Percentiles rank a stretch among this genome's conserved stretches.
These are phyloP conservation scores for Uloborus plumipes DNA, from an alignment of 2,888 invertebrate species.

Conservation along the genomic window DNA sequence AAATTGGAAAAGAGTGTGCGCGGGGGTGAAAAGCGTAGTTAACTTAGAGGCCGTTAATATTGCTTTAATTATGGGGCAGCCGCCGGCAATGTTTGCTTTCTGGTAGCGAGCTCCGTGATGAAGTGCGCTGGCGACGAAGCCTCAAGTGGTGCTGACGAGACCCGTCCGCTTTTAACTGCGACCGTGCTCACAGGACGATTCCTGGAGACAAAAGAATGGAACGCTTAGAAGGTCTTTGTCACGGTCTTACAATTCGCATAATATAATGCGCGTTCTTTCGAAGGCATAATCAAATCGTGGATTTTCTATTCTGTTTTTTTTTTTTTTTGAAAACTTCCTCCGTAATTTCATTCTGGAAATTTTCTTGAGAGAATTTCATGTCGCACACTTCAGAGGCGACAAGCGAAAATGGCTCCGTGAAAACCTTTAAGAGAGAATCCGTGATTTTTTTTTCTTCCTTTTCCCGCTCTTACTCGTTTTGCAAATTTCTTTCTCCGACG, in stretches of 20 bases:
- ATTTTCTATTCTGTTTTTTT: constrained; percentile 20
- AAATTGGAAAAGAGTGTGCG: constrained; percentile 36
- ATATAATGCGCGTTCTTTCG: constrained; percentile 16
- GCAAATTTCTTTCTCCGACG: background rate
- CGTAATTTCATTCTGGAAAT: constrained; percentile 40
- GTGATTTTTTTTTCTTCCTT: constrained; percentile 14
- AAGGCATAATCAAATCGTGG: constrained; percentile 37
- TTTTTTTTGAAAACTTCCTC: constrained; percentile 6
- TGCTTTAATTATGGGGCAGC: constrained; percentile 62
- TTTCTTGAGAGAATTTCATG: constrained; percentile 14
- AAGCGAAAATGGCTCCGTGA: constrained; percentile 14
- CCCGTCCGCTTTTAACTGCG: constrained; percentile 60
- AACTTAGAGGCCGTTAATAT: constrained; percentile 61
- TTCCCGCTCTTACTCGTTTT: constrained; percentile 6
- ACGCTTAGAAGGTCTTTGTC: constrained; percentile 56
- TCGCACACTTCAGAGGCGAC: constrained; percentile 43
- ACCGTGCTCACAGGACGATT: constrained; percentile 49
- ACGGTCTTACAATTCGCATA: constrained; percentile 38
- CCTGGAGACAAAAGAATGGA: constrained; percentile 49
- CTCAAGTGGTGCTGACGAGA: constrained; percentile 62
- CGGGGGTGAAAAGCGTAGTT: constrained; percentile 43
- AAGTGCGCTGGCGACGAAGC: constrained; percentile 58
- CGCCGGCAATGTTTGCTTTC: constrained; percentile 62
- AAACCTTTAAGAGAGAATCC: constrained; percentile 7
- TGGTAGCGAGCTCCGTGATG: constrained; percentile 57